A percentile compares a stretch with the other conserved stretches of the same genome.
Conservation (phyloP, 1,140 invertebrate genomes). For the Yoshiicerus persimilis region DNA sequence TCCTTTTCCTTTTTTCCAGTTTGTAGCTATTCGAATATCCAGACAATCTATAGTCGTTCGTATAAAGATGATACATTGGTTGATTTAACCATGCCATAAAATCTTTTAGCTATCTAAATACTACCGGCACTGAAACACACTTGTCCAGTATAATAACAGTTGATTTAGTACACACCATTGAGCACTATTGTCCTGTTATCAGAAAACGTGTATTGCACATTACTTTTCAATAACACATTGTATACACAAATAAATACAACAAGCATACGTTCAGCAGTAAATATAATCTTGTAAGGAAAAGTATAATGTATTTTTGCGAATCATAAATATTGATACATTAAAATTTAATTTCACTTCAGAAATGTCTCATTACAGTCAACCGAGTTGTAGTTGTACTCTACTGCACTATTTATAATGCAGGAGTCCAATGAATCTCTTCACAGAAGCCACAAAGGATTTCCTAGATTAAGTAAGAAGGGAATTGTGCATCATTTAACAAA, state of each 20-base stretch:
- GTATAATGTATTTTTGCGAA: not conserved
- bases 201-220: too few relatives aligned
- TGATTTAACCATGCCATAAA: not conserved
- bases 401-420: too few relatives aligned
- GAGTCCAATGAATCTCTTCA: too few relatives aligned
- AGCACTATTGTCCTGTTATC: too few relatives aligned
- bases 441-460: not conserved
- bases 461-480: not conserved
- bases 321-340: not conserved
- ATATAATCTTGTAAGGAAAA: not conserved
- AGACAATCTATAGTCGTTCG: not conserved
- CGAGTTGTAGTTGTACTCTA: too few relatives aligned
- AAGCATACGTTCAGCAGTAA: not conserved
- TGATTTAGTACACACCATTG: too few relatives aligned
- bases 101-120: not conserved
- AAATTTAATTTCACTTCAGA: not conserved
- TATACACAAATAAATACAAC: not conserved
- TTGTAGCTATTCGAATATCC: not conserved
- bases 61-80: not conserved
- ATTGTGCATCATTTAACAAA: not conserved
- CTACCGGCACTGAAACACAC: not conserved
- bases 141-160: too few relatives aligned
- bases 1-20: not conserved
- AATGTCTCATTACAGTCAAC: not conserved
- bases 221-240: not conserved